Evolutionary conservation across 2,797 vertebrate species (phyloP).

Genomic region (Bovichtus diacanthus): DNA sequence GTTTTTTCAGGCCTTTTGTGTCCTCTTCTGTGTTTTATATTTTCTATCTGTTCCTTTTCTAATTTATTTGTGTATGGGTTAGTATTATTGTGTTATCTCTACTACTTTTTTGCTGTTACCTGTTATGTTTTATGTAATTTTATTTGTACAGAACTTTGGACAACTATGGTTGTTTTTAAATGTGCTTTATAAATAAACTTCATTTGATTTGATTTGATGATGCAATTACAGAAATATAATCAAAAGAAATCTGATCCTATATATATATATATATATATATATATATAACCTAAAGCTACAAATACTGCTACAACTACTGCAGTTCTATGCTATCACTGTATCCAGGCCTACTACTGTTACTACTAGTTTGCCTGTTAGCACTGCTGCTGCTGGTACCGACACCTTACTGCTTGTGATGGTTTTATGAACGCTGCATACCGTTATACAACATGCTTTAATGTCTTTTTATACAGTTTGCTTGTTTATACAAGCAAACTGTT

Average conservation of each 20-base stretch:
- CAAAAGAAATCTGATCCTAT: not conserved
- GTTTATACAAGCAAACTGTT: not conserved
- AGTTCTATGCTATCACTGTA: not conserved
- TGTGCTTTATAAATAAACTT: too few species aligned
- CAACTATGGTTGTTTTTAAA: too few species aligned
- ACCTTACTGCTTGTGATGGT: not conserved
- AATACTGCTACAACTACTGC: not conserved
- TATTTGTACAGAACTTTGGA: too few species aligned
- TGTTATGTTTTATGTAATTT: too few species aligned
- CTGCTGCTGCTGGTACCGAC: not conserved
- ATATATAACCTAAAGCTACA: not conserved
- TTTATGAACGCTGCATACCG: not conserved
- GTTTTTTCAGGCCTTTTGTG: too few species aligned
- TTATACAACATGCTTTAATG: not conserved
- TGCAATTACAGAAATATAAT: not conserved
- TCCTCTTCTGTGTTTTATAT: too few species aligned
- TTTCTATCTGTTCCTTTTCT: too few species aligned
- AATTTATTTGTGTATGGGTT: too few species aligned
- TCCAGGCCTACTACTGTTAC: not conserved
- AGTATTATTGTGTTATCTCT: too few species aligned
- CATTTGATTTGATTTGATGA: not conserved
- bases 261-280: too few species aligned
- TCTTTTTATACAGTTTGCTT: too few species aligned
- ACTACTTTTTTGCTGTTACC: too few species aligned
- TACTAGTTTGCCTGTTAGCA: not conserved